Evolutionary conservation across 2,113 vertebrate species (phyloP).

Genomic region (Prochilodus magdalenae): DNA sequence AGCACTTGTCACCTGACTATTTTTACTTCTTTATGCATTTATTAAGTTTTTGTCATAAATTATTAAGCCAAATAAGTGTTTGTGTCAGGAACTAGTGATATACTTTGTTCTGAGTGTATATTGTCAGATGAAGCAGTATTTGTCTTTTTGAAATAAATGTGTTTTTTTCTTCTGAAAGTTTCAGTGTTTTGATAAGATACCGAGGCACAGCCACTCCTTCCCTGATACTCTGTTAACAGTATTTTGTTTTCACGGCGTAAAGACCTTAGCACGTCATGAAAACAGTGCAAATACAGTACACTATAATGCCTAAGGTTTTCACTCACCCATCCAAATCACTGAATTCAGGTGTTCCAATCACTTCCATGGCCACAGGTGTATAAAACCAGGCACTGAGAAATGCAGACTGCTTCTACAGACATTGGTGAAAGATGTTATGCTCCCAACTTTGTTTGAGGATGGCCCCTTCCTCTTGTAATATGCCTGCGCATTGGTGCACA

Average conservation of each 20-base stretch:
- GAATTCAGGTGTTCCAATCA: no score
- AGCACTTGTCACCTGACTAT: conserved; percentile 62
- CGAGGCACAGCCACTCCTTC: background rate
- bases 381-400: no score
- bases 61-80: conserved; percentile 71
- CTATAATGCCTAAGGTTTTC: no score
- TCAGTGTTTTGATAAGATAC: background rate
- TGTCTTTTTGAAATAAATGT: conserved; percentile 46
- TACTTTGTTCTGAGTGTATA: conserved; percentile 38
- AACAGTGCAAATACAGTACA: background rate
- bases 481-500: no score
- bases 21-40: conserved; percentile 55
- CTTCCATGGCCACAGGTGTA: no score
- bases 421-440: no score
- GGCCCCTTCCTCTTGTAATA: no score
- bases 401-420: no score
- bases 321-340: no score
- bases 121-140: conserved; percentile 43
- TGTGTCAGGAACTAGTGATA: conserved; percentile 30
- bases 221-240: background rate
- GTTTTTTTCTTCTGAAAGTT: conserved; percentile 30
- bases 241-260: background rate
- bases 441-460: no score
- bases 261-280: background rate
- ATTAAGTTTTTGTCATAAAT: conserved; percentile 67